Conservation (phyloP, 2,888 invertebrate species). For the Drosophila tanythrix region DNA sequence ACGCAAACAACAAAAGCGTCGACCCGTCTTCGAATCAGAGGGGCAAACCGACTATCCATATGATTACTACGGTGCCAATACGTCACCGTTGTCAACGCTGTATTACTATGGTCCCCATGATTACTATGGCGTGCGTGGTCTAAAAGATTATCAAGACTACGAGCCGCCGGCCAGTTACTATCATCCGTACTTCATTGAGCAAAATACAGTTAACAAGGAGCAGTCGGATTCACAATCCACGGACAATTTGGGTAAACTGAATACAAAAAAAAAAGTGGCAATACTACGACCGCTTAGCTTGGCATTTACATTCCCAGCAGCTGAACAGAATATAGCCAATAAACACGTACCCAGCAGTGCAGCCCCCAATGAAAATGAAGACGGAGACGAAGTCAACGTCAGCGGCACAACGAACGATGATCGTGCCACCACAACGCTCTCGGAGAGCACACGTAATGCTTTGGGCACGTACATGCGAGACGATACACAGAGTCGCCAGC, state of each 20-base stretch:
- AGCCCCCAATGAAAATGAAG: slow-evolving; percentile 15
- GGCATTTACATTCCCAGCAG: slow-evolving; percentile 17
- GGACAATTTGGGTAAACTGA: slow-evolving; percentile 27
- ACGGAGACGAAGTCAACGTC: slow-evolving; percentile 8
- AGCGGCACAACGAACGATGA: slow-evolving; percentile 19
- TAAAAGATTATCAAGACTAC: slow-evolving; percentile 42
- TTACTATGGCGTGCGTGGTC: slow-evolving; percentile 58
- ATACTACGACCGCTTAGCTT: slow-evolving; percentile 49
- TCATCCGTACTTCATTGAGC: slow-evolving; percentile 16
- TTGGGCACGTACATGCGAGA: slow-evolving; percentile 63
- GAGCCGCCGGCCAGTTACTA: slow-evolving; percentile 34
- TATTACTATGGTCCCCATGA: slow-evolving; percentile 51
- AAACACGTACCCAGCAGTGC: not conserved
- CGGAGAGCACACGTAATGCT: slow-evolving; percentile 62
- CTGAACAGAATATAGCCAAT: not conserved
- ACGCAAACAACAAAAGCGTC: slow-evolving; percentile 58
- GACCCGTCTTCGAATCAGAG: slow-evolving; percentile 35
- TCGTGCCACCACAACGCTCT: slow-evolving; percentile 17
- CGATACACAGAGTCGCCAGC: slow-evolving; percentile 52
- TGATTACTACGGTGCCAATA: slow-evolving; percentile 37
- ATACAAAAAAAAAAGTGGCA: slow-evolving; percentile 46
- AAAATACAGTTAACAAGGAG: not conserved
- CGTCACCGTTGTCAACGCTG: slow-evolving; percentile 16
- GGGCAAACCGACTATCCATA: slow-evolving; percentile 42
- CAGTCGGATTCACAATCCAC: not conserved